These are phyloP conservation scores for Pachliopta kotzebuea DNA, from an alignment of 2,888 invertebrate genomes.

Conservation along the genomic window DNA sequence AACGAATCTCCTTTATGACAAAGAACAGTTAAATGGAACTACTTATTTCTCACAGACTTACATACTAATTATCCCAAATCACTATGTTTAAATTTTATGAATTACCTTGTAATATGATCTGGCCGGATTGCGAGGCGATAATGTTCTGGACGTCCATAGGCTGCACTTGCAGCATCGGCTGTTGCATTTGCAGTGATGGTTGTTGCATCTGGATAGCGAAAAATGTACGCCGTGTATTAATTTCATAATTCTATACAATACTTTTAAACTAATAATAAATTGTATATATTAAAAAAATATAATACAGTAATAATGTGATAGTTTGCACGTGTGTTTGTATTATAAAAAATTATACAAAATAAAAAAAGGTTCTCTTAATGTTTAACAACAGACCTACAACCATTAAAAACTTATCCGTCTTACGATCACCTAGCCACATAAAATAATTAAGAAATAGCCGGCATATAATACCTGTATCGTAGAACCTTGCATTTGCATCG, in stretches of 20 bases:
- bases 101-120: conserved; percentile 71
- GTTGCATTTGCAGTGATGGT: conserved; percentile 55
- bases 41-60: neutral
- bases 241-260: too few species aligned
- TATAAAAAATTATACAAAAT: too few species aligned
- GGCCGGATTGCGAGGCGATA: conserved; percentile 67
- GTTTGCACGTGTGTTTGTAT: too few species aligned
- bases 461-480: conserved; percentile 40
- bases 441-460: neutral
- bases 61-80: too few species aligned
- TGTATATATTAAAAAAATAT: too few species aligned
- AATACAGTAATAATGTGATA: too few species aligned
- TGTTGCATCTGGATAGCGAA: conserved; percentile 43
- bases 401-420: neutral
- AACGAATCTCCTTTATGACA: neutral
- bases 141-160: conserved; percentile 75
- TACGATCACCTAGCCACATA: neutral
- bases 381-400: neutral
- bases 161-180: conserved; percentile 67
- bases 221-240: too few species aligned
- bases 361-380: too few species aligned
- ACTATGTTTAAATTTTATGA: too few species aligned
- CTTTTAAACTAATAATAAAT: too few species aligned
- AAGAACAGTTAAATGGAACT: neutral
- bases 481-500: conserved; percentile 47